Evolutionary conservation across 2,113 vertebrate genomes (phyloP), one percentile per base, ranked within the genome.

Genomic region (Rissa tridactyla): DNA sequence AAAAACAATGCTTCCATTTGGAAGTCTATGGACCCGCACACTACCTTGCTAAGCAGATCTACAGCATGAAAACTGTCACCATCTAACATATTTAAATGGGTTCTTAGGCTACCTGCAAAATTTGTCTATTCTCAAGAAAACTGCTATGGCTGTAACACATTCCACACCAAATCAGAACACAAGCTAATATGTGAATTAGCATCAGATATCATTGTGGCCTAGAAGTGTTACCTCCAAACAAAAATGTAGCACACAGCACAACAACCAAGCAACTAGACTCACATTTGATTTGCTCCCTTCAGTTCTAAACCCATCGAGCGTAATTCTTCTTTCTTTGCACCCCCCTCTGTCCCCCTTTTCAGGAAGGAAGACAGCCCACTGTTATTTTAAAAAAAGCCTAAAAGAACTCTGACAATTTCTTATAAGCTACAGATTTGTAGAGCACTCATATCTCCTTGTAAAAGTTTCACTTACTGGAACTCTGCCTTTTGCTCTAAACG

Each of bases 401-500:
- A 52, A 72, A 68, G 30, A 81, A 69, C 36, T 68, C 18, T 9
- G 12, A 16, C 23, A 22, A 77, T 36, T 71, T 66, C 42, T 86
- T 80, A 38, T 4, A 64, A 54, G 58, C 20, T 70, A 75, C 38
- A 38, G 8, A 75, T 29, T 16, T 49, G 29, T 23, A 22, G 8
- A 79, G 46, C 32, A 54, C 55, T 94, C 79, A 1, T 38, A 75
- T 18, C 25, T 51, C 72, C 64, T 46, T 55, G n/a, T n/a, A 51
- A 34, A 68, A 44, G 22, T 36, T 81, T 79, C 84, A 98, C 99
- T 98, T 86, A 99, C 99, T 86, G 99, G 99, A 73, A 99, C 98
- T 94, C 99, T 99, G 82, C 99, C 99, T 97, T 99, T 99, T 68
- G 99, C 99, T 97, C 99, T 98, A 94, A 99, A 99, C 1, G 98